phyloP scores from a whole-genome alignment of 2,113 vertebrate genomes.

The Deroptyus accipitrinus region DNA sequence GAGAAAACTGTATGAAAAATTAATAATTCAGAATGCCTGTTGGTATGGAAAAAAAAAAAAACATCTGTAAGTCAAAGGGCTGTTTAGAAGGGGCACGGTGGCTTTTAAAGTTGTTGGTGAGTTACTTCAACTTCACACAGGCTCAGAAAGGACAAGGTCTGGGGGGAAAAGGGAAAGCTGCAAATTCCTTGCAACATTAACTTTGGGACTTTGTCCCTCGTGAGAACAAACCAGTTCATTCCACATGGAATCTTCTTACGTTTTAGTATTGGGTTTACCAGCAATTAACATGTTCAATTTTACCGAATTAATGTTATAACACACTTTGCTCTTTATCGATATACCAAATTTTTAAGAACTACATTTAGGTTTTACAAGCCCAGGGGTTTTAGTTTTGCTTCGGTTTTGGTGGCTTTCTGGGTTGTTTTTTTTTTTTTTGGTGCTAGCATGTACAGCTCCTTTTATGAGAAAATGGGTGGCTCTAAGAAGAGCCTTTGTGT shows the following conservation, averaged over 20 bases:
- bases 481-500: constrained; percentile 38
- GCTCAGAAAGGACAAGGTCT: rapidly evolving
- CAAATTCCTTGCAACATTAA: rapidly evolving
- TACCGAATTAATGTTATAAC: background rate
- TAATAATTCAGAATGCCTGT: background rate
- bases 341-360: background rate
- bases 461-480: background rate
- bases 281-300: rapidly evolving
- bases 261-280: rapidly evolving
- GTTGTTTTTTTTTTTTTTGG: no score
- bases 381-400: no score
- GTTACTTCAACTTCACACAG: rapidly evolving
- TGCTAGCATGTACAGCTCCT: background rate
- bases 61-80: no score
- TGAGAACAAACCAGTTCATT: rapidly evolving
- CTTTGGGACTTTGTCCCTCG: rapidly evolving
- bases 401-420: no score
- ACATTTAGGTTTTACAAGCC: background rate
- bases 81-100: rapidly evolving
- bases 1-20: background rate
- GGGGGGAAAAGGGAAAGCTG: rapidly evolving
- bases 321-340: background rate
- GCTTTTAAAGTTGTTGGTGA: rapidly evolving
- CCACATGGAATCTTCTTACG: rapidly evolving
- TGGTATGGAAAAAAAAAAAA: background rate